Base-by-base conservation (phyloP, 2,888 invertebrate species). In the Pharmacophagus antenor region DNA sequence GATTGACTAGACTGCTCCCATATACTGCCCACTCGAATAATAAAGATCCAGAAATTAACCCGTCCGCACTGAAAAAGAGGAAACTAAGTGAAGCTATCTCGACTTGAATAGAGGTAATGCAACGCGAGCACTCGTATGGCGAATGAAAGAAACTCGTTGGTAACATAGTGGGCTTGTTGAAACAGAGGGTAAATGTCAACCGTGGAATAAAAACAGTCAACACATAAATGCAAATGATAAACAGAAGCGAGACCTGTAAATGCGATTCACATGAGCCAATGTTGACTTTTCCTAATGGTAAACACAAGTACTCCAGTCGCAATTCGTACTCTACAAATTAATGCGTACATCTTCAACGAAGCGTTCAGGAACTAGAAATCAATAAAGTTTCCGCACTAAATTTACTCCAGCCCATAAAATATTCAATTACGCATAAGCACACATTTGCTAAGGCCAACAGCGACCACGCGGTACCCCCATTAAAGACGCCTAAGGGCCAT, bases 401-500 rank as follows among this genome's bases (percentile, higher is more conserved):
- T 87, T 85, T 83, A 73, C 79, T 82, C 74, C 72, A 74, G 77
- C 80, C 79, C 84, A 88, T 89, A 88, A 90, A 90, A 90, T 89
- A 90, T 90, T 89, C 90, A 90, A 90, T 89, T 89, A 89, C 88
- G 85, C 88, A 88, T 88, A 88, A 85, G 90, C 82, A 89, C 88
- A 88, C 90, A 89, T 88, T 89, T 85, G 86, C 81, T 84, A 85
- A 87, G 87, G 87, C 88, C 78, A 87, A 87, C 90, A 86, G 86
- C 89, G 87, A 88, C 88, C 89, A 89, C 84, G 88, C 89, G 90
- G 90, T 82, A 87, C 88, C 88, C 89, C 90, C 88, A 89, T 89
- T 90, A 89, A 89, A 89, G 90, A 88, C 86, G 88, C 90, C 89
- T 88, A 88, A 89, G 88, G 90, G 90, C 88, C 88, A 88, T 90